Percentiles rank a stretch among this genome's conserved stretches.
Evolutionary conservation across 1,140 invertebrate species (phyloP).

Genomic region (Goniozus legneri): DNA sequence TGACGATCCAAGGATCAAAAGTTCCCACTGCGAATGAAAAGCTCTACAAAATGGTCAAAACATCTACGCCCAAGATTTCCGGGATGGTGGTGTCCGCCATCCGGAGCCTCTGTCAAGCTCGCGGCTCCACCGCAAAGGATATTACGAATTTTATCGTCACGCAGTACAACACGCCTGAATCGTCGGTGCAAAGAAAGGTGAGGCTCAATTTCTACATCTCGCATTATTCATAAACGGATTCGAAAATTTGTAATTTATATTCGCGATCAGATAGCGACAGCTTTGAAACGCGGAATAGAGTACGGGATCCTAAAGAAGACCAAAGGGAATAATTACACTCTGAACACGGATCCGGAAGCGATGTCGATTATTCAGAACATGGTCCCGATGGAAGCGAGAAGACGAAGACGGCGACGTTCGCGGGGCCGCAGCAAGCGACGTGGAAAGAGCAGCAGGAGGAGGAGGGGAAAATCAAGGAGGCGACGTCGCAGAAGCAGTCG

Average conservation of each 20-base stretch:
- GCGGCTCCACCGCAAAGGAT: conserved; percentile 43
- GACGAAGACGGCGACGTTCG: background rate
- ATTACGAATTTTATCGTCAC: conserved; percentile 45
- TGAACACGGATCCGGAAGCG: conserved; percentile 29
- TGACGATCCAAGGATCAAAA: too few relatives aligned
- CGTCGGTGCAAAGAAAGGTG: conserved; percentile 36
- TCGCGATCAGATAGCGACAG: conserved; percentile 31
- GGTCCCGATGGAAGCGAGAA: conserved; percentile 6
- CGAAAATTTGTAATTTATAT: background rate
- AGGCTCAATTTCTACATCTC: too few relatives aligned
- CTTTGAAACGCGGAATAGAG: conserved; percentile 42
- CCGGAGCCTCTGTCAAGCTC: conserved; percentile 36
- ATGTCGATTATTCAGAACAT: background rate
- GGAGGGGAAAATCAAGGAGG: background rate
- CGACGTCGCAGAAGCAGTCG: background rate
- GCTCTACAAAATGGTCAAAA: conserved; percentile 23
- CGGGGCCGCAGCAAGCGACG: conserved; percentile 5
- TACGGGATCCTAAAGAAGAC: conserved; percentile 39
- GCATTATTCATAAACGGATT: background rate
- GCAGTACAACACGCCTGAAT: conserved; percentile 31
- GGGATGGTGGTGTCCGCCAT: conserved; percentile 40
- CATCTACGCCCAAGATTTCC: conserved; percentile 35
- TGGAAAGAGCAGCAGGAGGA: conserved; percentile 1
- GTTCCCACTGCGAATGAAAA: too few relatives aligned
- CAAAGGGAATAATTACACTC: conserved; percentile 30